A percentile compares a stretch with the other conserved stretches of the same genome.
Conservation (phyloP, 2,888 invertebrate genomes). For the Rhaphigaster nebulosa region DNA sequence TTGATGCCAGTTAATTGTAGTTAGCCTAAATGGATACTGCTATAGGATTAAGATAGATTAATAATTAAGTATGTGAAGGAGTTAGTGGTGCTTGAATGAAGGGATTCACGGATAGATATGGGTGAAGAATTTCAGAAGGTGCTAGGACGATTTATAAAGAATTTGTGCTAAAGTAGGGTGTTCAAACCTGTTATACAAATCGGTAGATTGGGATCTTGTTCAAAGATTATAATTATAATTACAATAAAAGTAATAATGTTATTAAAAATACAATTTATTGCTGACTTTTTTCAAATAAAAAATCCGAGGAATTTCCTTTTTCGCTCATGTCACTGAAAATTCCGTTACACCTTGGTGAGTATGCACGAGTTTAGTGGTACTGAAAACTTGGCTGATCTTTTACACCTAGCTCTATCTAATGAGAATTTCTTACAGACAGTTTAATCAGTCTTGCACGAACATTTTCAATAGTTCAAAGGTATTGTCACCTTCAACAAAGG, state of each 20-base stretch:
- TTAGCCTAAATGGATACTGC: no score
- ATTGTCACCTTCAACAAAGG: neutral
- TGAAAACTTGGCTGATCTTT: neutral
- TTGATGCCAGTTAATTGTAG: no score
- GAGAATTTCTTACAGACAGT: constrained; percentile 5
- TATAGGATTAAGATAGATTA: no score
- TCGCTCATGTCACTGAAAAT: neutral
- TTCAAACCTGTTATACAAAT: neutral
- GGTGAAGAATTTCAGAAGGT: no score
- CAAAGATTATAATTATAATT: neutral
- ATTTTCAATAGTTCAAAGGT: neutral
- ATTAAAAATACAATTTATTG: neutral
- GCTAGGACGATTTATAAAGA: no score
- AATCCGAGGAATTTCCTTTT: neutral
- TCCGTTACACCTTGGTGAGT: neutral
- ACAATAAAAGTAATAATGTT: neutral
- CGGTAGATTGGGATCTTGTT: neutral
- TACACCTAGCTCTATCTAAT: neutral
- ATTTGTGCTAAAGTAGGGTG: no score
- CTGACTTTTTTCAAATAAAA: neutral
- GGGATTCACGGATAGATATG: no score
- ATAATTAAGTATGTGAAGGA: no score
- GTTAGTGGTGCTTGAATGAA: no score
- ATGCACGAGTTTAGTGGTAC: neutral
- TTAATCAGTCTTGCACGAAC: constrained; percentile 18